Evolutionary conservation across 2,113 vertebrate genomes (phyloP).

Genomic region (Ophthalmolycus amberensis): DNA sequence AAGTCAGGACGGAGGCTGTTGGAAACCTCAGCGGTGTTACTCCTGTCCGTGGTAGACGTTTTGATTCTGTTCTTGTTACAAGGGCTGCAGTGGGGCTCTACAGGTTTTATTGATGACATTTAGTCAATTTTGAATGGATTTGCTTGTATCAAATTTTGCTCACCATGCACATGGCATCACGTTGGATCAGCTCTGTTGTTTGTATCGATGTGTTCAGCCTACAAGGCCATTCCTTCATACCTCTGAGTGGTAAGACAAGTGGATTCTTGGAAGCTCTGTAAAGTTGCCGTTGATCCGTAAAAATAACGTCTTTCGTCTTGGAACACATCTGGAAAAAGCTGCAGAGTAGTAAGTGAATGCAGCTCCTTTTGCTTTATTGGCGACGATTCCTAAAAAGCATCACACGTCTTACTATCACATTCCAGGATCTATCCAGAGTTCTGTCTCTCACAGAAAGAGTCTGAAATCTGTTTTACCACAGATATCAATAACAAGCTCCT

Average conservation of each 20-base stretch:
- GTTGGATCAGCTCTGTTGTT: constrained; percentile 66
- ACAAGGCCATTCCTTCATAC: constrained; percentile 48
- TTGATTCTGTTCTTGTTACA: constrained; percentile 23
- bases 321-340: too few relatives aligned
- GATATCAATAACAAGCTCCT: neutral
- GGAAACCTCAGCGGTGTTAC: neutral
- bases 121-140: constrained; percentile 70
- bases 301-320: neutral
- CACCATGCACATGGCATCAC: constrained; percentile 55
- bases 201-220: constrained; percentile 54
- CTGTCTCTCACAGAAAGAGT: neutral
- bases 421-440: neutral
- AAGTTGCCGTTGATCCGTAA: constrained; percentile 16
- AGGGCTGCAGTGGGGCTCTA: constrained; percentile 33
- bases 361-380: neutral
- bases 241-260: constrained; percentile 4
- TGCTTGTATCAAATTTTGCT: constrained; percentile 73
- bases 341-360: neutral
- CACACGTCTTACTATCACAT: too few relatives aligned
- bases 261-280: constrained; percentile 14
- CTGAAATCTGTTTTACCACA: neutral
- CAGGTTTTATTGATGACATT: constrained; percentile 60
- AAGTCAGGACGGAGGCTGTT: neutral
- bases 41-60: neutral
- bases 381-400: neutral